phyloP scores from a whole-genome alignment of 2,888 invertebrate genomes.

The Sminthurides aquaticus region DNA sequence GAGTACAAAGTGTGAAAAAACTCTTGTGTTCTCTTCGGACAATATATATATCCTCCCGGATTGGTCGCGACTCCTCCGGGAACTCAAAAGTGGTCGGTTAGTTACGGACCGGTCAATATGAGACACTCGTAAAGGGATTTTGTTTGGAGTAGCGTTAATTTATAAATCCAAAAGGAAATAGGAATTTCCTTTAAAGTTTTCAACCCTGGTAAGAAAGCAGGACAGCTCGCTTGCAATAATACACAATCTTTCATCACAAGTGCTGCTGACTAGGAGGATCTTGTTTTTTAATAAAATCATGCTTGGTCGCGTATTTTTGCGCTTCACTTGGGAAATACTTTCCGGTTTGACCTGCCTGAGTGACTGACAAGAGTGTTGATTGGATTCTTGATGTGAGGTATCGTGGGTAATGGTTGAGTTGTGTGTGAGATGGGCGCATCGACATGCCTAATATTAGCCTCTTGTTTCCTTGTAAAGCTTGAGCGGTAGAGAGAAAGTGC shows the following conservation, averaged over 20 bases:
- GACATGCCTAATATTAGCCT: not conserved
- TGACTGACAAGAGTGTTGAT: not conserved
- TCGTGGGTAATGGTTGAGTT: not conserved
- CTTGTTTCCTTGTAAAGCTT: not conserved
- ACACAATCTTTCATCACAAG: no score
- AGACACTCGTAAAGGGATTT: not conserved
- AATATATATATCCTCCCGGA: no score
- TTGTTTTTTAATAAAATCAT: not conserved
- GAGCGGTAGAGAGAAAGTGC: not conserved
- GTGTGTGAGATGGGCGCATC: not conserved
- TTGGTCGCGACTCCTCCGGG: not conserved
- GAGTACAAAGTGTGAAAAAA: no score
- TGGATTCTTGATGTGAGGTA: not conserved
- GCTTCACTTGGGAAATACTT: not conserved
- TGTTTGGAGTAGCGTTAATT: not conserved
- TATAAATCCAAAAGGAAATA: not conserved
- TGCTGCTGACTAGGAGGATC: no score
- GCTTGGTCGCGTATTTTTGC: not conserved
- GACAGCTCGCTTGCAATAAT: no score
- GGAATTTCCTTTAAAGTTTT: not conserved
- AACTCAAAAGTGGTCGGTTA: not conserved
- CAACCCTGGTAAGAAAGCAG: not conserved
- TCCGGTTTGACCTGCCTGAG: not conserved
- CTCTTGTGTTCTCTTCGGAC: no score
- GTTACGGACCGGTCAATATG: not conserved